Conservation (phyloP, 2,888 invertebrate species). For the Brachyptera risi region DNA sequence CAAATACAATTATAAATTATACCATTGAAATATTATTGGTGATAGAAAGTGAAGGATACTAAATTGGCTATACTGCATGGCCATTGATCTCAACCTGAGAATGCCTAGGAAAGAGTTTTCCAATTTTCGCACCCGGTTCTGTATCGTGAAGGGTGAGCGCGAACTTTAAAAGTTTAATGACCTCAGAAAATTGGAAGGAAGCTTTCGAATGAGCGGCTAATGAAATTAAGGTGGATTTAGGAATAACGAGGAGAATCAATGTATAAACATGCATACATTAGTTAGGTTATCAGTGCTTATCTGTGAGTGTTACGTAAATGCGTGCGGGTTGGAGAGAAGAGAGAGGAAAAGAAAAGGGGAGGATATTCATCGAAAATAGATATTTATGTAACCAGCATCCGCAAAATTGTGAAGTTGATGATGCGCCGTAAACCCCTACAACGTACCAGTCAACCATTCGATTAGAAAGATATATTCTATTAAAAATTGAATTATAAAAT, state of each 20-base stretch:
- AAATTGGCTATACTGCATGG: conserved; percentile 12
- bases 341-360: background rate
- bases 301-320: background rate
- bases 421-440: no score
- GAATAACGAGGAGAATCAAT: background rate
- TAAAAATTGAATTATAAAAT: no score
- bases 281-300: background rate
- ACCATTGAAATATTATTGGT: background rate
- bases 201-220: no score
- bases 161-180: background rate
- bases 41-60: background rate
- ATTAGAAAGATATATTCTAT: no score
- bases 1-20: background rate
- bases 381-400: no score
- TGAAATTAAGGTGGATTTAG: no score
- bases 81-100: conserved; percentile 8
- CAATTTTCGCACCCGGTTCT: background rate
- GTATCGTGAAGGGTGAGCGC: background rate
- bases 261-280: background rate
- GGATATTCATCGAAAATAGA: no score
- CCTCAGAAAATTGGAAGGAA: background rate
- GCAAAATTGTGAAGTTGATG: no score
- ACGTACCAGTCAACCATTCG: no score
- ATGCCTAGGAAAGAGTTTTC: conserved; percentile 4
- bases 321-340: background rate